Evolutionary conservation across 2,797 vertebrate species (phyloP).

Genomic region (Trachops cirrhosus): DNA sequence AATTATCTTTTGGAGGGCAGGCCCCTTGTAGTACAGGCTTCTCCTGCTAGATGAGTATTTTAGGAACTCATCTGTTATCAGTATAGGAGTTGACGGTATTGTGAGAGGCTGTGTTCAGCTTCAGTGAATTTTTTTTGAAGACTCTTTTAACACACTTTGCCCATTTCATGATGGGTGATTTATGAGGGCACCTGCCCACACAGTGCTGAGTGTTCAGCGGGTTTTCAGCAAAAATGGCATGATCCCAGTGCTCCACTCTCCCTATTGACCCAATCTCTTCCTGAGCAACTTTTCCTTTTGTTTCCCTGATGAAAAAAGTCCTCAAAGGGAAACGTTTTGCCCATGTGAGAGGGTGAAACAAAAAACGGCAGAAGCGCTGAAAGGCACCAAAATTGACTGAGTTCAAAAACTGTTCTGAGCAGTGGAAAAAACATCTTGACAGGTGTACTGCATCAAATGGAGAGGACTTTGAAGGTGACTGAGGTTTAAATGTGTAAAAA

Average conservation of each 20-base stretch:
- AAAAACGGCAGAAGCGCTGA: background rate
- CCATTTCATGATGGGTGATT: background rate
- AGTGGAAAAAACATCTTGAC: background rate
- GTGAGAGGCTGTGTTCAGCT: background rate
- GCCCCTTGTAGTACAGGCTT: too few relatives aligned
- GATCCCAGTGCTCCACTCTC: background rate
- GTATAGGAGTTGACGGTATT: background rate
- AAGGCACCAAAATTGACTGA: background rate
- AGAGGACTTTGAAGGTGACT: background rate
- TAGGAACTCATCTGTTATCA: background rate
- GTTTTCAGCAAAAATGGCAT: background rate
- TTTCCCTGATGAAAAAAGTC: background rate
- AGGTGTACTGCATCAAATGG: background rate
- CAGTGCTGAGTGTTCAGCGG: background rate
- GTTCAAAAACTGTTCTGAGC: background rate
- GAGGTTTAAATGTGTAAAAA: background rate
- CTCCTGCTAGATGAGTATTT: background rate
- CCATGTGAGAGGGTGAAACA: background rate
- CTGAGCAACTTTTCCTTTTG: background rate
- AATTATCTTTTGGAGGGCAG: too few relatives aligned
- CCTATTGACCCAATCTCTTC: background rate
- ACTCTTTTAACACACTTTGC: background rate
- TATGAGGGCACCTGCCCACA: background rate
- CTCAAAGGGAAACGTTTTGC: background rate
- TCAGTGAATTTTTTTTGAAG: background rate